These are phyloP conservation scores for Rhaphigaster nebulosa DNA, from an alignment of 2,888 invertebrate species.

Conservation along the genomic window DNA sequence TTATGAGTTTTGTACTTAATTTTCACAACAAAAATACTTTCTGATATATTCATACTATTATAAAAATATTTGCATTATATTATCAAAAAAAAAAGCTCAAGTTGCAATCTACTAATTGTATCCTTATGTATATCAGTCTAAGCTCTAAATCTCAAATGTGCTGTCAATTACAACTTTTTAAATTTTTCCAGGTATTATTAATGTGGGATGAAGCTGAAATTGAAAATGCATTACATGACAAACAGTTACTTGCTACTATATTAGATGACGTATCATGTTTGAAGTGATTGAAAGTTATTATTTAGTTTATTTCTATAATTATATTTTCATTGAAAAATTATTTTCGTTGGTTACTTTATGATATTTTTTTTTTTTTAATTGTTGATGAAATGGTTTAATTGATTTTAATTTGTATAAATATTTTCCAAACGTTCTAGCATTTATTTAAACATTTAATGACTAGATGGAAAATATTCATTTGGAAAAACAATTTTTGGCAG, in stretches of 20 bases:
- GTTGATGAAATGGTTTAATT: background rate
- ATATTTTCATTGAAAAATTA: background rate
- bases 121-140: too few species aligned
- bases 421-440: background rate
- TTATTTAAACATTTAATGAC: background rate
- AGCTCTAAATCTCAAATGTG: background rate
- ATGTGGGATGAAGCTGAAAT: constrained; percentile 90
- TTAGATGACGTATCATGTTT: constrained; percentile 74
- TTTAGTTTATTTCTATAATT: background rate
- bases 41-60: too few species aligned
- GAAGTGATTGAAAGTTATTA: background rate
- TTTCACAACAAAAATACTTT: too few species aligned
- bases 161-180: background rate
- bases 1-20: too few species aligned
- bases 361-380: background rate
- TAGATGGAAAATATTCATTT: background rate
- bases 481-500: background rate
- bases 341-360: background rate
- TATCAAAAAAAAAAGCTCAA: too few species aligned
- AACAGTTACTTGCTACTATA: constrained; percentile 84
- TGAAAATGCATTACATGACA: constrained; percentile 82
- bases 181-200: constrained; percentile 76
- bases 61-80: too few species aligned
- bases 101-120: too few species aligned
- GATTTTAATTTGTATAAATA: background rate